Base-by-base conservation (phyloP, 1,140 invertebrate species). In the Lucilia sericata region DNA sequence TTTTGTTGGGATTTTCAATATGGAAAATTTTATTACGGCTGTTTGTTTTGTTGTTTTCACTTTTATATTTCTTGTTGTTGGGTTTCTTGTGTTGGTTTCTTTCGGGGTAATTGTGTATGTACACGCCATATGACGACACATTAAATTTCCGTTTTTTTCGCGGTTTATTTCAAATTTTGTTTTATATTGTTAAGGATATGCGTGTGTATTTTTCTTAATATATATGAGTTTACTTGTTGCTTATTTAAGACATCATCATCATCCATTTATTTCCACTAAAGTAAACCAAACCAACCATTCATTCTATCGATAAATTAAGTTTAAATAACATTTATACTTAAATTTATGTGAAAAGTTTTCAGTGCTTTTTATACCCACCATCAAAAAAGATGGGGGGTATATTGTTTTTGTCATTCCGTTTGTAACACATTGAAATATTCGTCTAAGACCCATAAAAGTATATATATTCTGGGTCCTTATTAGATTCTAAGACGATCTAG, bases 281-380 rank as follows among this genome's bases (percentile, higher is more conserved):
- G 14, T 14, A 60, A 60, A 60, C 65, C 65, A 70, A 78, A 78
- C 75, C 75, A 70, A 78, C 75, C 75, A 78, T 78, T 78, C 75
- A 42, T 42, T 78, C 36, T 78, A 78, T 78, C 75, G 42, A 78
- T 78, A 78, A 78, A 78, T 78, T 78, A 78, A 78, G 75, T 78
- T 78, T 78, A 78, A 78, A 78, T 78, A 78, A 78, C 75, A 47
- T 78, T 78, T 78, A 78, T 78, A 78, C 75, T 78, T 78, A 47
- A 78, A 78, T 78, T 78, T 78, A 78, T 78, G 75, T 47, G 75
- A 78, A 78, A 78, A 78, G 75, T 78, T 78, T 78, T 78, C 19
- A 30, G 19, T 51, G 42, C 19, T 21, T 51, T 76, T n/a, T 75
- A 0, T n/a, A n/a, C n/a, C n/a, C n/a, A n/a, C n/a, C n/a, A n/a